phyloP scores from a whole-genome alignment of 2,797 vertebrate species.

The Schizopygopsis pylzovi region DNA sequence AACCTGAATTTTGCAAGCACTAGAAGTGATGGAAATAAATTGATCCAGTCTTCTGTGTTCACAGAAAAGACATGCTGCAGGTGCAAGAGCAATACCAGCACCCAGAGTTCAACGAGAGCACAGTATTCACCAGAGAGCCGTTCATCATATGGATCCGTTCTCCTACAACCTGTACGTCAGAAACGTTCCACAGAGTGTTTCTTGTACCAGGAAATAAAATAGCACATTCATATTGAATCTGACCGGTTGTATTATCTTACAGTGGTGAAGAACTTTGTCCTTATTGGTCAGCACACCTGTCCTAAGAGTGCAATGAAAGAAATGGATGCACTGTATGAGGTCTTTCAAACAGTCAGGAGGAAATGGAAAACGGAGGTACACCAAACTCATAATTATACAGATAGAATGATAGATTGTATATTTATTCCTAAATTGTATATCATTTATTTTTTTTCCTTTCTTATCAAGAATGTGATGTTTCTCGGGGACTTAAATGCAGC shows the following conservation, averaged over 20 bases:
- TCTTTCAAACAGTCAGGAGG: slow-evolving; percentile 76
- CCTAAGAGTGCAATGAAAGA: slow-evolving; percentile 82
- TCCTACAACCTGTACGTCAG: slow-evolving; percentile 75
- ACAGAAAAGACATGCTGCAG: slow-evolving; percentile 77
- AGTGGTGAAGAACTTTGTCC: slow-evolving; percentile 82
- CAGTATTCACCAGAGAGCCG: slow-evolving; percentile 80
- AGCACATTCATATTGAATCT: neutral
- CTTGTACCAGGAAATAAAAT: neutral
- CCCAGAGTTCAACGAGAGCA: slow-evolving; percentile 64
- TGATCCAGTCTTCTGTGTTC: neutral
- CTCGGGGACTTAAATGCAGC: slow-evolving; percentile 85
- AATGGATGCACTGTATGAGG: slow-evolving; percentile 78
- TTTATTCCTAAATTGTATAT: neutral
- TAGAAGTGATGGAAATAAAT: neutral
- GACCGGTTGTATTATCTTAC: slow-evolving; percentile 26
- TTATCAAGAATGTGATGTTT: slow-evolving; percentile 81
- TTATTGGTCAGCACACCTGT: slow-evolving; percentile 83
- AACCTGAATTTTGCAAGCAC: neutral
- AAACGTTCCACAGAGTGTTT: neutral
- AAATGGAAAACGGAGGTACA: slow-evolving; percentile 81
- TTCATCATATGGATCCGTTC: slow-evolving; percentile 80
- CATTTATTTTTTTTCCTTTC: slow-evolving; percentile 18
- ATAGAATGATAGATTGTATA: neutral
- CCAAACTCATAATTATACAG: neutral
- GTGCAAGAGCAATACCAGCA: slow-evolving; percentile 79